Conservation (phyloP, 2,888 invertebrate genomes). For the Diadegma fenestrale region DNA sequence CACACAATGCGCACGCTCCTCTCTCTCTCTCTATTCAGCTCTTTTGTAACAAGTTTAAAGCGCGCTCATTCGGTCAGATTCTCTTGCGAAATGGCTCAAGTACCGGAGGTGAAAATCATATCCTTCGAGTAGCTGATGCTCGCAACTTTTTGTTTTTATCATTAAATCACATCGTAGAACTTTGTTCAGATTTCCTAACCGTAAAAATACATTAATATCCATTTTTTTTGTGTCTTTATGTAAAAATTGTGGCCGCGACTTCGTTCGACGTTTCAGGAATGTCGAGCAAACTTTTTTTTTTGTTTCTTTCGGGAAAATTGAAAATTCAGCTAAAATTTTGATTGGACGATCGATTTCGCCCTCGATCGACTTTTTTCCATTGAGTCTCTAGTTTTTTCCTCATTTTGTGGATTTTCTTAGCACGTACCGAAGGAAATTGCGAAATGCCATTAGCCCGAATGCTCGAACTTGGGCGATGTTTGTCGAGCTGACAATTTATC, state of each 20-base stretch:
- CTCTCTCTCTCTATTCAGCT: slow-evolving; percentile 4
- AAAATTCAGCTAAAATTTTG: no score
- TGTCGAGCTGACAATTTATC: neutral
- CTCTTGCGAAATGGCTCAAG: slow-evolving; percentile 63
- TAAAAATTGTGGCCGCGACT: neutral
- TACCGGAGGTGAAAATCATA: slow-evolving; percentile 68
- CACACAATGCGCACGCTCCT: slow-evolving; percentile 38
- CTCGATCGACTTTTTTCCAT: no score
- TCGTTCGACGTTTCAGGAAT: no score
- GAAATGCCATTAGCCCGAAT: neutral
- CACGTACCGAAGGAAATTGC: neutral
- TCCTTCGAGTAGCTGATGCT: slow-evolving; percentile 32
- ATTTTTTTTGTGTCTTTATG: neutral
- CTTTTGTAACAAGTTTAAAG: slow-evolving; percentile 59
- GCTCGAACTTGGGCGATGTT: neutral
- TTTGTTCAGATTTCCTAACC: slow-evolving; percentile 3
- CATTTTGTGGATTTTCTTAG: neutral
- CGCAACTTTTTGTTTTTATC: slow-evolving; percentile 32
- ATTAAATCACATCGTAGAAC: slow-evolving; percentile 14
- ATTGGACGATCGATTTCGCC: no score
- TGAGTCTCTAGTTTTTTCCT: neutral
- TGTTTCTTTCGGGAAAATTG: no score
- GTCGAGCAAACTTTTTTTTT: no score
- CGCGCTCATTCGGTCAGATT: slow-evolving; percentile 38
- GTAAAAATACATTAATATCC: neutral